These are phyloP conservation scores for Chrysolina americana DNA, from an alignment of 2,888 invertebrate species.

Conservation along the genomic window DNA sequence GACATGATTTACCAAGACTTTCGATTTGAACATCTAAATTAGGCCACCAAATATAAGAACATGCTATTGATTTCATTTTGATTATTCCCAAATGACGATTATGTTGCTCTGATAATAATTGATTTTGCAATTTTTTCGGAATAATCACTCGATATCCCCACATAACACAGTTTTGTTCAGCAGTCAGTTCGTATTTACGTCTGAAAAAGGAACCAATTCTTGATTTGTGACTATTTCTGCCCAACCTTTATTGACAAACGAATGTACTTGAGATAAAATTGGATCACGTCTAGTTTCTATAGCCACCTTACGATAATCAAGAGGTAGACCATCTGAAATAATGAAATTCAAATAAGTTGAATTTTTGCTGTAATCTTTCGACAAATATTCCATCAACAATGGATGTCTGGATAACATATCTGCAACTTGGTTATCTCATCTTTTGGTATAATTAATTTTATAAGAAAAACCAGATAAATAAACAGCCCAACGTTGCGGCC, in stretches of 20 bases:
- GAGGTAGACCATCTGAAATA: conserved; percentile 12
- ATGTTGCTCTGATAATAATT: background rate
- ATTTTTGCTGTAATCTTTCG: no score
- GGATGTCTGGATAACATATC: no score
- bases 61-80: conserved; percentile 20
- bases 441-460: conserved; percentile 33
- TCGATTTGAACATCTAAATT: conserved; percentile 29
- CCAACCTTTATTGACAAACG: background rate
- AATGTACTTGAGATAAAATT: background rate
- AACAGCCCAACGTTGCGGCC: no score
- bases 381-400: no score
- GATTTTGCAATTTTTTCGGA: background rate
- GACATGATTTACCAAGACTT: background rate
- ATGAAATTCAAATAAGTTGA: no score
- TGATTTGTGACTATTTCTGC: background rate
- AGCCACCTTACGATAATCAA: conserved; percentile 3
- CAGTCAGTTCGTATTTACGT: background rate
- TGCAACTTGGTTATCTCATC: conserved; percentile 32
- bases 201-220: no score
- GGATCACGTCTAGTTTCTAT: conserved; percentile 4
- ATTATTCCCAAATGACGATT: conserved; percentile 15
- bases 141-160: conserved; percentile 7
- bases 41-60: conserved; percentile 23
- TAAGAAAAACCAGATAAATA: no score
- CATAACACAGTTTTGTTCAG: background rate